Percentiles rank a stretch among this genome's conserved stretches.
phyloP scores from a whole-genome alignment of 2,888 invertebrate species.

The Eristalinus sepulchralis region DNA sequence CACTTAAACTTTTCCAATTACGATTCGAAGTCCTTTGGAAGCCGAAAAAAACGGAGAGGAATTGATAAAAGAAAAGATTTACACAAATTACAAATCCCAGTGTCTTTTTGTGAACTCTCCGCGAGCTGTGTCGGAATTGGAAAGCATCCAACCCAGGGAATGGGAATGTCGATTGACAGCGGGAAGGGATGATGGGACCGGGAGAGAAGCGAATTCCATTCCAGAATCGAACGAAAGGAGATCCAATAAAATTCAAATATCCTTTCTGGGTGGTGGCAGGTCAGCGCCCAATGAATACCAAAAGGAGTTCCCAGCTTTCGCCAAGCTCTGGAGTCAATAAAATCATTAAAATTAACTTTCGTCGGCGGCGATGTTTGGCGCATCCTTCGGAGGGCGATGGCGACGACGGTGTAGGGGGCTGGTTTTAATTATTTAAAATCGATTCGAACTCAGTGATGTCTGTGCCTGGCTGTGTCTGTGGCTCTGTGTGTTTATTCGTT shows the following conservation, averaged over 20 bases:
- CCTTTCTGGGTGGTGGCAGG: slow-evolving; percentile 53
- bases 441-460: slow-evolving; percentile 59
- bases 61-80: slow-evolving; percentile 68
- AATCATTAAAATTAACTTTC: slow-evolving; percentile 71
- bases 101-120: slow-evolving; percentile 38
- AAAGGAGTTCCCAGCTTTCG: slow-evolving; percentile 25
- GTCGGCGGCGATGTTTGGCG: slow-evolving; percentile 1
- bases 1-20: slow-evolving; percentile 73
- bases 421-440: slow-evolving; percentile 70
- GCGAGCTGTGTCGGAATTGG: slow-evolving; percentile 41
- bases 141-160: slow-evolving; percentile 39
- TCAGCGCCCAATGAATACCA: slow-evolving; percentile 51
- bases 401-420: neutral
- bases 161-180: slow-evolving; percentile 66
- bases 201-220: slow-evolving; percentile 25
- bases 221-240: slow-evolving; percentile 19
- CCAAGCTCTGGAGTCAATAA: slow-evolving; percentile 62
- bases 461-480: slow-evolving; percentile 16
- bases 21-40: slow-evolving; percentile 62
- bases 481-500: neutral
- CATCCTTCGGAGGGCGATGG: slow-evolving; percentile 25
- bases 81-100: slow-evolving; percentile 72
- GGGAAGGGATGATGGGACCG: slow-evolving; percentile 51
- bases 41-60: slow-evolving; percentile 23
- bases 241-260: slow-evolving; percentile 70